phyloP scores from a whole-genome alignment of 2,888 invertebrate genomes.

The Cerastoderma edule region DNA sequence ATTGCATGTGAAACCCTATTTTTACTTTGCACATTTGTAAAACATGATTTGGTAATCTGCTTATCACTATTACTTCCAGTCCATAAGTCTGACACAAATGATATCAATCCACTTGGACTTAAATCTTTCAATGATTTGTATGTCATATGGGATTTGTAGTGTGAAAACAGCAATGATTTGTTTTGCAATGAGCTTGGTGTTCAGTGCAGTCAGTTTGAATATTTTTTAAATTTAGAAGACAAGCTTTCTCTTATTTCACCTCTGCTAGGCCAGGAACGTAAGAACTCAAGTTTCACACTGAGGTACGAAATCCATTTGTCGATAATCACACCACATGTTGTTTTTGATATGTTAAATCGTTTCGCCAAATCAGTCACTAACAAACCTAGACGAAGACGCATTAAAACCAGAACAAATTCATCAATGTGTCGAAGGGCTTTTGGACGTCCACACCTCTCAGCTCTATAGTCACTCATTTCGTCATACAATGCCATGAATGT shows the following conservation, averaged over 20 bases:
- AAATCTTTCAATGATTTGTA: conserved; percentile 52
- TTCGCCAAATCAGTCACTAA: conserved; percentile 37
- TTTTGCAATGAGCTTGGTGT: conserved; percentile 35
- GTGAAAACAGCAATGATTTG: conserved; percentile 39
- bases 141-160: conserved; percentile 54
- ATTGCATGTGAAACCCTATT: too few species aligned
- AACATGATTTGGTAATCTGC: conserved; percentile 44
- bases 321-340: conserved; percentile 29
- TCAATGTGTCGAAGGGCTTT: conserved; percentile 28
- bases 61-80: conserved; percentile 55
- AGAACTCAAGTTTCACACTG: conserved; percentile 17
- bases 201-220: conserved; percentile 65
- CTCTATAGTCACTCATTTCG: conserved; percentile 18
- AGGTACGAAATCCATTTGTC: conserved; percentile 32
- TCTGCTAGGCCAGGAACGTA: conserved; percentile 35
- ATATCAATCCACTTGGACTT: conserved; percentile 45
- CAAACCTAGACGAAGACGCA: conserved; percentile 45
- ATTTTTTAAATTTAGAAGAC: conserved; percentile 13
- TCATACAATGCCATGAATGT: conserved; percentile 45
- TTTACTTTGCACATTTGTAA: too few species aligned
- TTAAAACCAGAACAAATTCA: conserved; percentile 41
- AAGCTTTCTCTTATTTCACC: too few species aligned
- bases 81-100: conserved; percentile 57
- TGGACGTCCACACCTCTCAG: conserved; percentile 30
- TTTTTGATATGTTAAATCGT: conserved; percentile 31